A percentile compares a stretch with the other conserved stretches of the same genome.
Conservation (phyloP, 2,888 invertebrate species). For the Gymnocheta viridis region DNA sequence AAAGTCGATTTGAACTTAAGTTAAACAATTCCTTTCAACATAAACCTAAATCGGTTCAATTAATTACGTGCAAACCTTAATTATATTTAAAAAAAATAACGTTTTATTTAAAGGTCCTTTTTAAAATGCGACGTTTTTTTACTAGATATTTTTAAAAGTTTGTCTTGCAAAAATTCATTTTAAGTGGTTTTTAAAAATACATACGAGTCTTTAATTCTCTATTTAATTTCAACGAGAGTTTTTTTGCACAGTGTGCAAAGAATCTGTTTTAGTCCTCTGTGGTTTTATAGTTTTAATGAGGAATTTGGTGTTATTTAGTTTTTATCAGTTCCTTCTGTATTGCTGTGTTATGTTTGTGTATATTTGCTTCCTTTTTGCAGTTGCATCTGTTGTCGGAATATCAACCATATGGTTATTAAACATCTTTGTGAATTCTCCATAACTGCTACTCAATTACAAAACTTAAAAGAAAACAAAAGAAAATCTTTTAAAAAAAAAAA, state of each 20-base stretch:
- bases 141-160: too few relatives aligned
- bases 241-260: neutral
- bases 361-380: neutral
- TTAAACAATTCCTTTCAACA: too few relatives aligned
- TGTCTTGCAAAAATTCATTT: too few relatives aligned
- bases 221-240: too few relatives aligned
- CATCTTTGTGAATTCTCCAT: conserved; percentile 29
- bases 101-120: too few relatives aligned
- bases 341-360: neutral
- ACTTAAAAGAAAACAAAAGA: neutral
- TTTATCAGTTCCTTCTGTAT: neutral
- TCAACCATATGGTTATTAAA: conserved; percentile 57
- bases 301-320: neutral
- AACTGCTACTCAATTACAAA: conserved; percentile 59
- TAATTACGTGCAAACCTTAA: too few relatives aligned
- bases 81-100: too few relatives aligned
- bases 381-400: conserved; percentile 13
- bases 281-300: conserved; percentile 9
- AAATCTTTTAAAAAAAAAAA: conserved; percentile 7
- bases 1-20: too few relatives aligned
- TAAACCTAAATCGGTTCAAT: too few relatives aligned
- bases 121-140: too few relatives aligned
- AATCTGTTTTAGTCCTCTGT: neutral
- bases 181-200: too few relatives aligned
- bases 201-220: too few relatives aligned